These are phyloP conservation scores for Cyanocitta stelleri DNA, from an alignment of 2,113 vertebrate genomes.

Conservation along the genomic window DNA sequence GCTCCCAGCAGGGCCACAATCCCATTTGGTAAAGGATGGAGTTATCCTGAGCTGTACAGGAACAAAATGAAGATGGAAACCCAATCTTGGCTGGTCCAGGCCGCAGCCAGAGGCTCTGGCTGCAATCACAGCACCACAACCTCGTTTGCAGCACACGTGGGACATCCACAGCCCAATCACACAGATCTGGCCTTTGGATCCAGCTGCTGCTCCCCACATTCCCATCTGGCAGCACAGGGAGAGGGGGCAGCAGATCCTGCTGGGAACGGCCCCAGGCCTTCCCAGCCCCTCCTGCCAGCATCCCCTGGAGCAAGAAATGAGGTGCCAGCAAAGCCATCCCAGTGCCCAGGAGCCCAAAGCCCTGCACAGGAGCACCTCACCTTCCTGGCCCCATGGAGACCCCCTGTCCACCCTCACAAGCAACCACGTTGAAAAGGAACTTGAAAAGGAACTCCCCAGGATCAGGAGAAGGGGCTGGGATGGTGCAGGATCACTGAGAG, in stretches of 20 bases:
- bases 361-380: neutral
- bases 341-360: neutral
- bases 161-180: neutral
- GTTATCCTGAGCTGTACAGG: neutral
- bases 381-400: neutral
- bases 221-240: rapidly evolving
- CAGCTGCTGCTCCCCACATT: neutral
- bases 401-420: neutral
- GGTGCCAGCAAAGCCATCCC: neutral
- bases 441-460: neutral
- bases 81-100: neutral
- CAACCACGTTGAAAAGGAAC: no score
- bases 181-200: neutral
- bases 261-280: neutral
- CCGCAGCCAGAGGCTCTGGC: neutral
- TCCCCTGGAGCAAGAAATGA: no score
- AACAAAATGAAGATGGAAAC: neutral
- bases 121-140: neutral
- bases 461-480: neutral
- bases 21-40: neutral
- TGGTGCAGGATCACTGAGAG: neutral
- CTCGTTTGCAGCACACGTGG: neutral
- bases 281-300: neutral
- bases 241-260: neutral
- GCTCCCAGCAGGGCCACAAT: neutral